Base-by-base conservation (phyloP, 2,888 invertebrate genomes). In the Erebia ligea region DNA sequence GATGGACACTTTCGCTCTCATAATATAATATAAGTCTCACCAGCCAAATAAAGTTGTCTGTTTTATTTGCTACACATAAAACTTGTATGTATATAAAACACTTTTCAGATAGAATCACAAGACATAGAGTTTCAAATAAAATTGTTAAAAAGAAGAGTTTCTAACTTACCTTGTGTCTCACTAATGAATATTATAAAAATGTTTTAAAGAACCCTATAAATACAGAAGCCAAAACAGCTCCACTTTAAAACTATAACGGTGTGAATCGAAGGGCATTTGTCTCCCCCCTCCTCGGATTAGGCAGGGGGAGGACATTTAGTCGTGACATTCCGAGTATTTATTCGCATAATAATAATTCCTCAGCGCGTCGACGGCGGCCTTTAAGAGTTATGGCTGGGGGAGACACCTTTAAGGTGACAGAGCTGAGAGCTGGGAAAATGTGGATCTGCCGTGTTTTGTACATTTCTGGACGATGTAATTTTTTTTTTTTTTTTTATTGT, bases 271-370 rank as follows among this genome's bases (percentile, higher is more conserved):
- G 80, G 82, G 81, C 84, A 76, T 80, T 81, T 80, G 79, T 80
- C 81, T 76, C 73, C 69, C 78, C 76, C 73, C 77, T 34, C 50
- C 75, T 77, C 66, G 72, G 67, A 76, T 79, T 77, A 82, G 78
- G 78, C 79, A 71, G 84, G 82, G 84, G 84, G 86, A 90, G 87
- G 93, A 92, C 94, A 94, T 94, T 94, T 94, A 94, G 92, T 94
- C 93, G 88, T 94, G 94, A 94, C 94, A 94, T 94, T 94, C 89
- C 86, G 93, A 94, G 94, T 94, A 95, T 95, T 95, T 95, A 94
- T 94, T 94, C 94, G 94, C 94, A 94, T 94, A 94, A 94, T 95
- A 94, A 95, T 94, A 94, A 93, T 92, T 91, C 93, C 92, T 92
- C 90, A 91, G 86, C 86, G 88, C 88, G 89, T 84, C 88, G 90